These are phyloP conservation scores for Rhopilema esculentum DNA, from an alignment of 30 jellyfish, hydroid and myxozoan genomes.

Conservation along the genomic window DNA sequence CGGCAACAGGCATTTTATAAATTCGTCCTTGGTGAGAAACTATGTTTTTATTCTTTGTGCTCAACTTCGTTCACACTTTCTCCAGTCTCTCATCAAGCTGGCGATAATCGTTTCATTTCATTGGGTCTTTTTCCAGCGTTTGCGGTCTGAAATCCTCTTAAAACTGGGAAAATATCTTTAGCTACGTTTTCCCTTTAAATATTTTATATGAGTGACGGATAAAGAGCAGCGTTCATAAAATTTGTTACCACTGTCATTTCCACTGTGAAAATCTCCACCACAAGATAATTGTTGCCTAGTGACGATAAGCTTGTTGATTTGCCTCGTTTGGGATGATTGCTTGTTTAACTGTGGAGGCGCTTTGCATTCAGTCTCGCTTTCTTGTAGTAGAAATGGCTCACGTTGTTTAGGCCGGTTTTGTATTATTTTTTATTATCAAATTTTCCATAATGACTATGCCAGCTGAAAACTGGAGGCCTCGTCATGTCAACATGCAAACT, in stretches of 20 bases:
- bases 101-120: neutral
- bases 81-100: neutral
- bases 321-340: neutral
- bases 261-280: neutral
- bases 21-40: neutral
- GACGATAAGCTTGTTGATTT: neutral
- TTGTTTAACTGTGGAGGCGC: neutral
- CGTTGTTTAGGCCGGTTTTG: neutral
- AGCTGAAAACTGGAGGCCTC: conserved; percentile 80
- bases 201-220: conserved; percentile 53
- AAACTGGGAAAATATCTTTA: neutral
- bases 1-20: conserved; percentile 86
- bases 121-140: neutral
- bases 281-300: neutral
- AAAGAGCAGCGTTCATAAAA: conserved; percentile 65
- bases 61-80: neutral
- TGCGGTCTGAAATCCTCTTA: neutral
- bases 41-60: neutral
- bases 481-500: conserved; percentile 65
- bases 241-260: neutral
- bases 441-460: conserved; percentile 49
- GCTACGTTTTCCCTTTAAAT: conserved; percentile 6
- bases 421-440: neutral
- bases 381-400: neutral
- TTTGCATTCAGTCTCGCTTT: neutral